Base-by-base conservation (phyloP, 2,113 vertebrate species). In the Apodemus speciosus region DNA sequence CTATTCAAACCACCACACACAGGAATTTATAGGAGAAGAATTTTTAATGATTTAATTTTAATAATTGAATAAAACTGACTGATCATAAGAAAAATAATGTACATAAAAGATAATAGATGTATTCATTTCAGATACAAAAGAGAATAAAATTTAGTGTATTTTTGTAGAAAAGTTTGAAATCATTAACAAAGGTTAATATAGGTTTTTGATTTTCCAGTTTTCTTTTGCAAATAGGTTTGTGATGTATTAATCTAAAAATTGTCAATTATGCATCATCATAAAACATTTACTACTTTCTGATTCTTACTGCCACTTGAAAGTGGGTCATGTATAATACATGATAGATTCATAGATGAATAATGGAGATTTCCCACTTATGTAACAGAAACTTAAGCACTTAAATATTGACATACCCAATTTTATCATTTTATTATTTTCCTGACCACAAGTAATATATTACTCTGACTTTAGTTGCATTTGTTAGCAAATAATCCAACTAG, bases 221-320 rank as follows among this genome's bases (percentile, higher is more conserved):
- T 93, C 43, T 94, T 76, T 62, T 94, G 30, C 32, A 95, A 49
- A 49, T 90, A 10, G 32, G 27, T 86, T 92, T 94, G 0, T 93
- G 56, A 96, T 88, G 18, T 90, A 88, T n/a, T 90, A 93, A 89
- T 89, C 85, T 87, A 92, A 92, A 95, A 90, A 73, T 58, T 92
- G 53, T 73, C 76, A 88, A 3, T 92, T 96, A 66, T 85, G 14
- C 0, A 92, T 94, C 85, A 80, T 95, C 71, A 89, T 89, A 84
- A 96, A 93, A 93, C 13, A 90, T 60, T 92, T 32, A 88, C 69
- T 89, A 16, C 15, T 93, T 94, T 96, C 38, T 93, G 60, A 88
- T 89, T 93, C n/a, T 94, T 91, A 95, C 21, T 92, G 58, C 9
- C 56, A 2, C 95, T 95, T 62, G 79, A 87, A 92, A 90, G 72